Evolutionary conservation across 2,888 invertebrate genomes (phyloP).

Genomic region (Epirrita christyi): DNA sequence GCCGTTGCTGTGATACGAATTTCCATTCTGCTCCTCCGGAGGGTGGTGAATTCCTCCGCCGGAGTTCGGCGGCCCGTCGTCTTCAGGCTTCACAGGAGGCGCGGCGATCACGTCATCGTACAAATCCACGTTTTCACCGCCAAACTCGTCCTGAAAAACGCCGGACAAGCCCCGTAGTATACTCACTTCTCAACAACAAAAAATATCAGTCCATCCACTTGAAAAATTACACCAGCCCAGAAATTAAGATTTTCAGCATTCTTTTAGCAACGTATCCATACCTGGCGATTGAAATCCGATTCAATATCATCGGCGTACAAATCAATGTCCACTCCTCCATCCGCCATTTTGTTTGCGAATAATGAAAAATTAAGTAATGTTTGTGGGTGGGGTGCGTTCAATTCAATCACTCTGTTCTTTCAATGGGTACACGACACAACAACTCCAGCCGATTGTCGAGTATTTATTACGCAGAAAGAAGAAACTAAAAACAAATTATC

Average conservation of each 20-base stretch:
- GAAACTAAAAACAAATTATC: no score
- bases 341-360: slow-evolving; percentile 91
- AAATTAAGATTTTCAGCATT: neutral
- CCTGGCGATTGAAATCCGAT: slow-evolving; percentile 91
- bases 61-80: slow-evolving; percentile 76
- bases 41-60: slow-evolving; percentile 76
- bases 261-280: slow-evolving; percentile 41
- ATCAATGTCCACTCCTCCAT: slow-evolving; percentile 97
- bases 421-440: no score
- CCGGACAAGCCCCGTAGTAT: slow-evolving; percentile 40
- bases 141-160: slow-evolving; percentile 89
- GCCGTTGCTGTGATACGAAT: slow-evolving; percentile 89
- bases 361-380: no score
- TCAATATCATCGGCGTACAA: slow-evolving; percentile 98
- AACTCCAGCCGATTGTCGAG: no score
- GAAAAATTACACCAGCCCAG: neutral
- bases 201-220: neutral
- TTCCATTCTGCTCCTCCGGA: slow-evolving; percentile 88
- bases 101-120: slow-evolving; percentile 98
- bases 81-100: slow-evolving; percentile 86
- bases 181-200: slow-evolving; percentile 7
- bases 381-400: no score
- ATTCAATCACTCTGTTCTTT: no score
- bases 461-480: no score
- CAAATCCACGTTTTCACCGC: slow-evolving; percentile 95